These are phyloP conservation scores for Dromiciops gliroides DNA, from an alignment of 2,113 vertebrate genomes.

Conservation along the genomic window DNA sequence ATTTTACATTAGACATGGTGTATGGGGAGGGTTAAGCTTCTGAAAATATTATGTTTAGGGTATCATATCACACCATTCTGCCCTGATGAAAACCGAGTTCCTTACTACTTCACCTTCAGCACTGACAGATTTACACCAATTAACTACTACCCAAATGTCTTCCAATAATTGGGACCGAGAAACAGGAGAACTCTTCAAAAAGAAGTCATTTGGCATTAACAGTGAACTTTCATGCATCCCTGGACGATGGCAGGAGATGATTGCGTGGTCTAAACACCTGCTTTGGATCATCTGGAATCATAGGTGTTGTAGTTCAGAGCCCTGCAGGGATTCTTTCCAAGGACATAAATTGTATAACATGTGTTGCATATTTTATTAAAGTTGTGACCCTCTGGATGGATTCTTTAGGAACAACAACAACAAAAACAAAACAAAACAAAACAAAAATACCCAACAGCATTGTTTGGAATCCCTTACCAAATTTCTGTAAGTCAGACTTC, in stretches of 20 bases:
- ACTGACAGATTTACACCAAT: constrained; percentile 78
- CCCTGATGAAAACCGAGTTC: constrained; percentile 51
- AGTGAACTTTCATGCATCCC: constrained; percentile 25
- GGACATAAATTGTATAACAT: constrained; percentile 38
- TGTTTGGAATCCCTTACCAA: constrained; percentile 50
- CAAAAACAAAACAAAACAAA: no score
- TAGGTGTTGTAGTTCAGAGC: neutral
- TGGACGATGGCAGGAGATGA: neutral
- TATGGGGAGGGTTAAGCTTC: constrained; percentile 59
- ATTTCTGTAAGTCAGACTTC: constrained; percentile 14
- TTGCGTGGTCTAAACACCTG: constrained; percentile 10
- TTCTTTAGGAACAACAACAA: constrained; percentile 59
- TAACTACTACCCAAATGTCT: constrained; percentile 71
- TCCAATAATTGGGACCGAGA: constrained; percentile 61
- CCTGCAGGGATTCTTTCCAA: neutral
- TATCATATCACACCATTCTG: constrained; percentile 47
- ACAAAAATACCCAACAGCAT: no score
- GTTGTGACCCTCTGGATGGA: constrained; percentile 59
- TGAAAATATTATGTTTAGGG: constrained; percentile 73
- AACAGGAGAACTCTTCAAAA: constrained; percentile 62
- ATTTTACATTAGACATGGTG: constrained; percentile 55
- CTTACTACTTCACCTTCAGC: constrained; percentile 60
- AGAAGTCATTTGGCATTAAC: constrained; percentile 26
- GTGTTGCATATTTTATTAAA: constrained; percentile 61
- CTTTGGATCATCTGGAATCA: constrained; percentile 28